Percentiles rank a stretch among this genome's conserved stretches.
Evolutionary conservation across 2,888 invertebrate genomes (phyloP).

Genomic region (Cerastoderma edule): DNA sequence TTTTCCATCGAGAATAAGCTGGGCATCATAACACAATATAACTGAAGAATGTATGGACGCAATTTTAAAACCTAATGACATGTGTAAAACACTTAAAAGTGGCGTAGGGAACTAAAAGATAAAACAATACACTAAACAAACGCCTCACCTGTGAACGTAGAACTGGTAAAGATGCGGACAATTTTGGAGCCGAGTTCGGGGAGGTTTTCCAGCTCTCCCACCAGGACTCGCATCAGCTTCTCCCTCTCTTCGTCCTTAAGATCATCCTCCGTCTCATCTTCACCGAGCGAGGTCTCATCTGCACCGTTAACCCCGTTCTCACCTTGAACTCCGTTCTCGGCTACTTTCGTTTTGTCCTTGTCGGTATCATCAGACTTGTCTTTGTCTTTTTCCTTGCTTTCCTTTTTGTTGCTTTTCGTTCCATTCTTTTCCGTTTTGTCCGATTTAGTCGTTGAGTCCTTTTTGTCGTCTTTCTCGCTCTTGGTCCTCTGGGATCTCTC

Average conservation of each 20-base stretch:
- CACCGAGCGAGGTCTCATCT: conserved; percentile 41
- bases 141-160: conserved; percentile 96
- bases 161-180: conserved; percentile 98
- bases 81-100: too few species aligned
- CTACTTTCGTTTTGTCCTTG: conserved; percentile 12
- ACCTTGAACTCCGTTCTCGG: conserved; percentile 13
- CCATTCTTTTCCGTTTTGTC: conserved; percentile 38
- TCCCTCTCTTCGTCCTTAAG: conserved; percentile 66
- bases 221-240: conserved; percentile 67
- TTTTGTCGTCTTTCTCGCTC: conserved; percentile 35
- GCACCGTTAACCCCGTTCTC: conserved; percentile 47
- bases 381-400: conserved; percentile 17
- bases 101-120: too few species aligned
- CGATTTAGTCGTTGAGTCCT: conserved; percentile 22
- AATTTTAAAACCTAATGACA: too few species aligned
- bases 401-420: conserved; percentile 11
- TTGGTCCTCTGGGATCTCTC: too few species aligned
- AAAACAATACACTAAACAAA: too few species aligned
- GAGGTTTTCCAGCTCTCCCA: conserved; percentile 87
- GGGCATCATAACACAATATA: too few species aligned
- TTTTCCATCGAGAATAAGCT: too few species aligned
- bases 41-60: too few species aligned
- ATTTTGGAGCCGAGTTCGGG: conserved; percentile 99
- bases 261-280: conserved; percentile 50
- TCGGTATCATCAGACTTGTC: conserved; percentile 23